phyloP scores from a whole-genome alignment of 2,888 invertebrate genomes.

The Eurois occulta region DNA sequence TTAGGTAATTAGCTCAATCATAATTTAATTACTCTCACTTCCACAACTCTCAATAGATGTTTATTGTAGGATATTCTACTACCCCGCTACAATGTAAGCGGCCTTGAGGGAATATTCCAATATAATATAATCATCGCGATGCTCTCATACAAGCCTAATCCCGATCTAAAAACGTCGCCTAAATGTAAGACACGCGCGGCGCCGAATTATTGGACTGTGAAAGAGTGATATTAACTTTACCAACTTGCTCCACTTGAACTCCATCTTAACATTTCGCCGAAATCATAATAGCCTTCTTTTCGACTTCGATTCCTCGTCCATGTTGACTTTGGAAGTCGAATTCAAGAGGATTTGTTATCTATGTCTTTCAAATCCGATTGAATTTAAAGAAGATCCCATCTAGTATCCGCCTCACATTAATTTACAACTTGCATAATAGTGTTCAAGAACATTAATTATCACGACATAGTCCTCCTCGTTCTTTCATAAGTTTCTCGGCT shows the following conservation, averaged over 20 bases:
- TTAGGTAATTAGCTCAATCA: background rate
- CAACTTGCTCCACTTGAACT: slow-evolving; percentile 57
- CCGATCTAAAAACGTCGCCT: slow-evolving; percentile 46
- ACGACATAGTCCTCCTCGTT: slow-evolving; percentile 51
- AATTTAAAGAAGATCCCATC: slow-evolving; percentile 46
- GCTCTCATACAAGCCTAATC: slow-evolving; percentile 39
- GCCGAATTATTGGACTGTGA: slow-evolving; percentile 60
- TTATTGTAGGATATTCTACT: background rate
- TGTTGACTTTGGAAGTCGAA: slow-evolving; percentile 53
- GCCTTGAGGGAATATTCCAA: slow-evolving; percentile 11
- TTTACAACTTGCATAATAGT: slow-evolving; percentile 61
- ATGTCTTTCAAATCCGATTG: slow-evolving; percentile 49
- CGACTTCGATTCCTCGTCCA: slow-evolving; percentile 22
- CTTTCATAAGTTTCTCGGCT: slow-evolving; percentile 61
- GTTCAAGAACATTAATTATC: slow-evolving; percentile 60
- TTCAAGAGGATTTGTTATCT: slow-evolving; percentile 46
- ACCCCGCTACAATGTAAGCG: slow-evolving; percentile 8
- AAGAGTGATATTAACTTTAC: slow-evolving; percentile 63
- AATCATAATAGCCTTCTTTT: slow-evolving; percentile 56
- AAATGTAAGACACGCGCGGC: slow-evolving; percentile 38
- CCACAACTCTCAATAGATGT: too few species aligned
- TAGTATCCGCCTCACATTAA: slow-evolving; percentile 48
- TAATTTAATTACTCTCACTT: too few species aligned
- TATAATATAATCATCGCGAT: slow-evolving; percentile 27
- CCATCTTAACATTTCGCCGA: slow-evolving; percentile 51